Conservation (phyloP, 2,888 invertebrate species). For the Apoderus coryli region DNA sequence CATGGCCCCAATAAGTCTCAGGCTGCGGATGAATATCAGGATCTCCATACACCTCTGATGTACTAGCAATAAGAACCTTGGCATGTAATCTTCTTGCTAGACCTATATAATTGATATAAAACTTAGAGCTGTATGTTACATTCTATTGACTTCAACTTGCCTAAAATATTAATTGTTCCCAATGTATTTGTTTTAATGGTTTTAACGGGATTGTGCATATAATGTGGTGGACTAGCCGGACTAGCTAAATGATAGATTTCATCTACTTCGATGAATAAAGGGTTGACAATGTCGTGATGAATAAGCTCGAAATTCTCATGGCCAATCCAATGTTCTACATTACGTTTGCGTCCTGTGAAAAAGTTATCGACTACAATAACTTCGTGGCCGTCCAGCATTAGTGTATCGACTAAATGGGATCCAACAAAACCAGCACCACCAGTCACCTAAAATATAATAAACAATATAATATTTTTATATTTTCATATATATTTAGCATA, state of each 20-base stretch:
- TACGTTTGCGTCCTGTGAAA: slow-evolving; percentile 92
- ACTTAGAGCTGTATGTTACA: too few species aligned
- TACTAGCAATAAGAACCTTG: slow-evolving; percentile 88
- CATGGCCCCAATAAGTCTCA: slow-evolving; percentile 98
- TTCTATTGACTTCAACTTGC: too few species aligned
- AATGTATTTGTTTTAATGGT: slow-evolving; percentile 98
- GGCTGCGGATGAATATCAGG: slow-evolving; percentile 96
- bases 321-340: slow-evolving; percentile 98
- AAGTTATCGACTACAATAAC: slow-evolving; percentile 96
- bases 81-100: slow-evolving; percentile 88
- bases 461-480: slow-evolving; percentile 1
- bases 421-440: slow-evolving; percentile 99
- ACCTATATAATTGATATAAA: slow-evolving; percentile 42
- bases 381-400: slow-evolving; percentile 94
- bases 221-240: slow-evolving; percentile 97
- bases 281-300: slow-evolving; percentile 97
- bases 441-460: slow-evolving; percentile 49
- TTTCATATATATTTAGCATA: too few species aligned
- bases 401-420: slow-evolving; percentile 87
- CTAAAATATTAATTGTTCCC: slow-evolving; percentile 87
- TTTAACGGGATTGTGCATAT: slow-evolving; percentile 99
- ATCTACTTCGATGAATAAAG: slow-evolving; percentile 91
- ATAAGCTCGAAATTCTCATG: slow-evolving; percentile 98
- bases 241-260: slow-evolving; percentile 98
- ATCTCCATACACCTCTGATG: slow-evolving; percentile 98